Conservation (phyloP, 2,797 vertebrate genomes). For the Melanitta fusca region DNA sequence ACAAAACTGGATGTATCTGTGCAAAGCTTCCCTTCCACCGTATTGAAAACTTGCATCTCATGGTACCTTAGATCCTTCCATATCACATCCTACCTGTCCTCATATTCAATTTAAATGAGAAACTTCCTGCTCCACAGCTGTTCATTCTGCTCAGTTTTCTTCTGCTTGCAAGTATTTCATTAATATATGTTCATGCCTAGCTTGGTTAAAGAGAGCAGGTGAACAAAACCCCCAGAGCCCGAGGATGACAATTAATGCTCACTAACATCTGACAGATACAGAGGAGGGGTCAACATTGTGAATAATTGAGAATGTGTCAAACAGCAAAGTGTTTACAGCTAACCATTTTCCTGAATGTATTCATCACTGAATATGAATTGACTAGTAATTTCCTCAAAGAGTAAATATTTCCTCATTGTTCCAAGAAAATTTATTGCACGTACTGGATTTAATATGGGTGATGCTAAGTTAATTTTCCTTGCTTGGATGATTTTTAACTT, state of each 20-base stretch:
- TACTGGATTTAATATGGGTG: background rate
- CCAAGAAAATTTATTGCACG: background rate
- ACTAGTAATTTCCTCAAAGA: background rate
- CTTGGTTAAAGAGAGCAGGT: background rate
- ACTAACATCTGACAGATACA: background rate
- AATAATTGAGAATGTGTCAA: background rate
- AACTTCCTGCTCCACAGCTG: background rate
- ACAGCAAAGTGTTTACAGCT: background rate
- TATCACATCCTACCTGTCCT: background rate
- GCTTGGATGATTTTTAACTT: background rate
- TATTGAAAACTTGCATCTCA: constrained; percentile 19
- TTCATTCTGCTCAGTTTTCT: background rate
- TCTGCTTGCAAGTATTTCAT: background rate
- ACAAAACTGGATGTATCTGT: background rate
- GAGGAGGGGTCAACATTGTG: background rate
- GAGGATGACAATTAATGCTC: background rate
- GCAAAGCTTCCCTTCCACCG: background rate
- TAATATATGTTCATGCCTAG: background rate
- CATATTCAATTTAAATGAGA: background rate
- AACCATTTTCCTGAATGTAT: background rate
- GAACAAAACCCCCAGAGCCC: background rate
- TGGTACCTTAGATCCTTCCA: background rate
- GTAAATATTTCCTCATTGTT: background rate
- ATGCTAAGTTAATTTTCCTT: background rate
- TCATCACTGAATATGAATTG: background rate